Evolutionary conservation across 2,888 invertebrate species (phyloP), one percentile per base, ranked within the genome.

Genomic region (Caenorhabditis angaria): DNA sequence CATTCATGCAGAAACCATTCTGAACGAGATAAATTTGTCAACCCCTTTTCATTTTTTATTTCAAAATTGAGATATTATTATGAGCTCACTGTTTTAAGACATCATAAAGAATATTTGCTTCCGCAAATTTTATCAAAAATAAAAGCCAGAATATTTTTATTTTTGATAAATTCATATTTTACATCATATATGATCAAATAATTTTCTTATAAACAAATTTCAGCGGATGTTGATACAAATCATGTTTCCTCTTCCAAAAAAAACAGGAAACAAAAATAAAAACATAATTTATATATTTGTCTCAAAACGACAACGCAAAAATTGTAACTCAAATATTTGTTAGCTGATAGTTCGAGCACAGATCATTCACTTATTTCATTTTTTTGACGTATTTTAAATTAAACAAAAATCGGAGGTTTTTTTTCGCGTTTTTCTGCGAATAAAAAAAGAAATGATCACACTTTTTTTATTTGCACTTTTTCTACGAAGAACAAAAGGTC

Each of bases 301-400:
- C 22, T 20, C 50, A 24, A 3, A 24, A 12, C 20, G 10, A 22
- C 50, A 24, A 50, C 5, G 48, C 5, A 50, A 50, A 24, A 24
- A 24, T 18, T 24, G 50, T 8, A 22, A 50, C 50, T 24, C 22
- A 50, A 50, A 50, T 24, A 50, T 24, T 50, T 24, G 22, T 18
- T 8, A 24, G 50, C 24, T 24, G 22, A 50, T 24, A 24, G 50
- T 12, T 54, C 54, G 65, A 70, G 60, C 70, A 70, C 65, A 70
- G 70, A 70, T 65, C 70, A 62, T 65, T 65, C 62, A n/a, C n/a
- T 65, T 58, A 56, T 61, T 48, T 28, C 41, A 41, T 64, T 65
- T 47, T 61, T 62, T 70, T 70, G 70, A 70, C 70, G 70, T 60
- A 65, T 70, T 65, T 70, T 18, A 62, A 70, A 65, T 70, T 70